Evolutionary conservation across 2,888 invertebrate species (phyloP).

Genomic region (Teleiodes luculella): DNA sequence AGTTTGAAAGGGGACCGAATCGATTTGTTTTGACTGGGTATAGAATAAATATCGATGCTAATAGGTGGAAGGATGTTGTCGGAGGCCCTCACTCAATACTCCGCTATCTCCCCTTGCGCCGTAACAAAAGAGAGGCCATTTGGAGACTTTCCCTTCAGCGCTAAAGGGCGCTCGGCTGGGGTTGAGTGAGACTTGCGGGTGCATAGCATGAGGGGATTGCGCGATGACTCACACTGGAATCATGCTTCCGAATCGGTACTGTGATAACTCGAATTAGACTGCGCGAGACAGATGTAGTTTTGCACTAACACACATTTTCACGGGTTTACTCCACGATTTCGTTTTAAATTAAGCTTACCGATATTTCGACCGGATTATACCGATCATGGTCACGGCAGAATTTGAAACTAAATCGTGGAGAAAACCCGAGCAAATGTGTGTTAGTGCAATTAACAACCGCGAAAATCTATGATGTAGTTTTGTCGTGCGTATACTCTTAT

Average conservation of each 20-base stretch:
- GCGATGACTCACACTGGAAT: constrained; percentile 36
- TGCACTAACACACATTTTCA: too few species aligned
- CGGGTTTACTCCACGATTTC: too few species aligned
- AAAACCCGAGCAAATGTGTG: too few species aligned
- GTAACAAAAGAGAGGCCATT: constrained; percentile 71
- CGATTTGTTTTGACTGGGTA: constrained; percentile 62
- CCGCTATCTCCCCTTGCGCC: constrained; percentile 61
- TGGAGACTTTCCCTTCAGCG: constrained; percentile 73
- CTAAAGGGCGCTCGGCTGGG: constrained; percentile 56
- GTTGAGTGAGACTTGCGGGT: constrained; percentile 40
- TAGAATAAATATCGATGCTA: constrained; percentile 65
- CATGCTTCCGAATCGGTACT: neutral
- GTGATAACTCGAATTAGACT: neutral
- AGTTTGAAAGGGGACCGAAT: constrained; percentile 28
- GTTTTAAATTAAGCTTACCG: too few species aligned
- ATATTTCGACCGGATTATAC: too few species aligned
- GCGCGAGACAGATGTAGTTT: too few species aligned
- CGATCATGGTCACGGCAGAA: too few species aligned
- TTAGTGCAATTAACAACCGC: too few species aligned
- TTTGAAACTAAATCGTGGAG: too few species aligned
- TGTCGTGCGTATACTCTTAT: too few species aligned
- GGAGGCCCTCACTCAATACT: constrained; percentile 28
- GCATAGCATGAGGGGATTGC: constrained; percentile 34
- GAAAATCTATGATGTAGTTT: too few species aligned
- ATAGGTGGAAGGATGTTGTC: constrained; percentile 58